A percentile compares a stretch with the other conserved stretches of the same genome.
Conservation (phyloP, 1,140 invertebrate genomes). For the Armadillidium nasatum region DNA sequence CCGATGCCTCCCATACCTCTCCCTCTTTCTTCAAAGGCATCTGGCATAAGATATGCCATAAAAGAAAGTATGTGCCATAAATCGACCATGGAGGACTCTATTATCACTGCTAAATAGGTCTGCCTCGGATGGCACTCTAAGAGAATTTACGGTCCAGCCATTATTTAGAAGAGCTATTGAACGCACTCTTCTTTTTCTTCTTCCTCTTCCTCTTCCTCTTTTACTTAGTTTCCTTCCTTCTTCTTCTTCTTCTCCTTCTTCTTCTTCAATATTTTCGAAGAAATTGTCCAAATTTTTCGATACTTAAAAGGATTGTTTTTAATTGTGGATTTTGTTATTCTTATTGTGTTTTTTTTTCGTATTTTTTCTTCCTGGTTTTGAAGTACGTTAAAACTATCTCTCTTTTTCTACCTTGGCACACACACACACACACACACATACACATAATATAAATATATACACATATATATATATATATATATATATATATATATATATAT, state of each 20-base stretch:
- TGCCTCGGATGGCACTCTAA: neutral
- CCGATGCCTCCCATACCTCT: neutral
- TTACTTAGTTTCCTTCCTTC: neutral
- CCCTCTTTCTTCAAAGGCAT: neutral
- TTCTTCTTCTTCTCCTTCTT: neutral
- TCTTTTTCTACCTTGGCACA: neutral
- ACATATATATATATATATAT: slow-evolving; percentile 1
- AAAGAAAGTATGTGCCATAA: slow-evolving; percentile 10
- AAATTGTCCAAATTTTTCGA: neutral
- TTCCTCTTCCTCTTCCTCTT: neutral
- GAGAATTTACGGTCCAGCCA: neutral
- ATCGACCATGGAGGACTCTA: neutral
- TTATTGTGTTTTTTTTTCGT: neutral
- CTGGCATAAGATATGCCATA: slow-evolving; percentile 7
- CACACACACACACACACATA: neutral
- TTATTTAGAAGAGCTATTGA: neutral
- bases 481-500: slow-evolving; percentile 3
- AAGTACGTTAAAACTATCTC: neutral
- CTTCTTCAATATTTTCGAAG: neutral
- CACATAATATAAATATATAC: neutral
- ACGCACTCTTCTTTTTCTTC: neutral
- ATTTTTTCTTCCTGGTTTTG: neutral
- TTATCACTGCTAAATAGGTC: slow-evolving; percentile 10
- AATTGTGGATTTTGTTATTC: neutral
- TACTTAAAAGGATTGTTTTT: neutral